Evolutionary conservation across 2,113 vertebrate genomes (phyloP), one percentile per base, ranked within the genome.

Genomic region (Petaurus breviceps): DNA sequence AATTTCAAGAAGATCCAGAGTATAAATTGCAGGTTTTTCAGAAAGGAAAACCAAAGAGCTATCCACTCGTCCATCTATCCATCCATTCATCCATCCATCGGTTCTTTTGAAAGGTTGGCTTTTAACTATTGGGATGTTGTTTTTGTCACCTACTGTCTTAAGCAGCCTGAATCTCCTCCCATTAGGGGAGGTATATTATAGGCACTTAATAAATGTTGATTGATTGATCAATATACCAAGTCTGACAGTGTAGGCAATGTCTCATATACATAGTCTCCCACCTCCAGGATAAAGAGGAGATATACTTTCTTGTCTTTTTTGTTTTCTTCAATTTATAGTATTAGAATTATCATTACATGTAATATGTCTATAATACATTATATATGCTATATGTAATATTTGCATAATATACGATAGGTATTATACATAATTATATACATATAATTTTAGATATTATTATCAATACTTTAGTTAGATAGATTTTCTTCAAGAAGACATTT

Each of bases 11-110:
- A 92, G 28, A 94, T 5, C 25, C 50, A 31, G 8, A 51, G 50
- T 50, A 4, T 24, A 94, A 95, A 96, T 91, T 92, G 57, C 37
- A 14, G 43, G n/a, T 7, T 90, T 61, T 49, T 90, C 52, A 93
- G 57, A 91, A 8, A 43, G 51, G 31, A 93, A n/a, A 51, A 55
- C 51, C 55, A 95, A 92, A 93, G 47, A 96, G 47, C 37, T 90
- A 77, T 61, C 43, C 28, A 19, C 11, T 37, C 57, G 31, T 61
- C 11, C 57, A 61, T 31, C 9, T 2, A 31, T 11, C 11, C 57
- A 11, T 51, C 51, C 7, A 51, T 51, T 7, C 51, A 51, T 51
- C 51, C 51, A 51, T 51, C 51, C 51, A 51, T 51, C 51, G 0
- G 11, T 68, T 14, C 57, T 68, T n/a, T 50, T 26, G 23, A 51